Evolutionary conservation across 2,888 invertebrate species (phyloP), one percentile per base, ranked within the genome.

Genomic region (Diaperis boleti): DNA sequence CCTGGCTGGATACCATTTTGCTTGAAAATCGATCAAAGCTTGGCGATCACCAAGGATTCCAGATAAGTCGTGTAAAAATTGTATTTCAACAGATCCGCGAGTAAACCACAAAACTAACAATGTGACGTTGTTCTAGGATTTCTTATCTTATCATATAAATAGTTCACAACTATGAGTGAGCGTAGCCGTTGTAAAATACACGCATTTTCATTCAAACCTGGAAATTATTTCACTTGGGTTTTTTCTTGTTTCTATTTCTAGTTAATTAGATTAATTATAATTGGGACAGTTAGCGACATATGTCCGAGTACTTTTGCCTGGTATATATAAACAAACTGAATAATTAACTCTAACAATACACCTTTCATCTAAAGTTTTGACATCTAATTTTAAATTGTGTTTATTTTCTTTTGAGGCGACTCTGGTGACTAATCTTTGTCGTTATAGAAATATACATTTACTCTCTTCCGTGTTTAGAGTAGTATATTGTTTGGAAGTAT

Each of bases 401-500:
- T n/a, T n/a, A n/a, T n/a, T n/a, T n/a, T n/a, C n/a, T n/a, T n/a
- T n/a, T n/a, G n/a, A n/a, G n/a, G n/a, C n/a, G n/a, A n/a, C n/a
- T 20, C 6, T 20, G n/a, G 1, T 5, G 26, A 26, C n/a, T 3
- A n/a, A 2, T n/a, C n/a, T 26, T 6, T 2, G n/a, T 26, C 26
- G 26, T 8, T 26, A 26, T 26, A n/a, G 26, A n/a, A 26, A 26
- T 26, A 26, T 3, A 20, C 4, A 20, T 20, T 20, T 20, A 20
- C 6, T 3, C 6, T 26, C 26, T 26, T 26, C 26, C 35, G 6
- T 5, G 10, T 35, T 35, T 35, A 13, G 15, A 13, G n/a, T 14
- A 41, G n/a, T 17, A 41, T 42, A 22, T 55, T 55, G 29, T 55
- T 55, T 42, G 18, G 20, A 29, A 26, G 26, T 13, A 29, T 49